A percentile compares a stretch with the other conserved stretches of the same genome.
Conservation (phyloP, 2,888 invertebrate genomes). For the Clusia tigrina region DNA sequence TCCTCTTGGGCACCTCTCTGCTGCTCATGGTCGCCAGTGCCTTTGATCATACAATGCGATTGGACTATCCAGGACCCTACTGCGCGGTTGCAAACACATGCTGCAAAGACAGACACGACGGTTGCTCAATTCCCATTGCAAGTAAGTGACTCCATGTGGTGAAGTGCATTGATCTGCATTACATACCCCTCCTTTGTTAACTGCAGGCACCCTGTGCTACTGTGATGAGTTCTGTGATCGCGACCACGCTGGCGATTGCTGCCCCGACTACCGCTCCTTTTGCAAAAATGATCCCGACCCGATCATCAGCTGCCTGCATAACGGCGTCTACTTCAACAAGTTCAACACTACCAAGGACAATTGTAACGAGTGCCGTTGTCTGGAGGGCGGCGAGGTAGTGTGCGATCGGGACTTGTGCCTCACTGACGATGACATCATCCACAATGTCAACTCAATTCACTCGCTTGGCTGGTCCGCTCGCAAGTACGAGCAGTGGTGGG, state of each 20-base stretch:
- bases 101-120: slow-evolving; percentile 79
- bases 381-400: slow-evolving; percentile 52
- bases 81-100: slow-evolving; percentile 66
- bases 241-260: slow-evolving; percentile 79
- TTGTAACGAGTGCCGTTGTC: slow-evolving; percentile 78
- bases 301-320: slow-evolving; percentile 64
- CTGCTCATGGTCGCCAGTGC: slow-evolving; percentile 40
- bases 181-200: neutral
- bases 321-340: slow-evolving; percentile 67
- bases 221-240: slow-evolving; percentile 93
- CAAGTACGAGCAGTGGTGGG: slow-evolving; percentile 86
- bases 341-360: slow-evolving; percentile 69
- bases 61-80: slow-evolving; percentile 61
- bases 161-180: neutral
- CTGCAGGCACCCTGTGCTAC: slow-evolving; percentile 84
- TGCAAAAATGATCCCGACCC: slow-evolving; percentile 69
- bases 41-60: slow-evolving; percentile 52
- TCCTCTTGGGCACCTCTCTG: neutral
- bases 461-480: slow-evolving; percentile 78
- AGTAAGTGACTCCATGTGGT: slow-evolving; percentile 63
- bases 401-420: slow-evolving; percentile 81
- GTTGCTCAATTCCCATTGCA: slow-evolving; percentile 81
- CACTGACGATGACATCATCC: slow-evolving; percentile 74
- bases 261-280: slow-evolving; percentile 85
- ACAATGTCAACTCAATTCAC: slow-evolving; percentile 71